Evolutionary conservation across 2,113 vertebrate species (phyloP).

Genomic region (Leucosticte australis): DNA sequence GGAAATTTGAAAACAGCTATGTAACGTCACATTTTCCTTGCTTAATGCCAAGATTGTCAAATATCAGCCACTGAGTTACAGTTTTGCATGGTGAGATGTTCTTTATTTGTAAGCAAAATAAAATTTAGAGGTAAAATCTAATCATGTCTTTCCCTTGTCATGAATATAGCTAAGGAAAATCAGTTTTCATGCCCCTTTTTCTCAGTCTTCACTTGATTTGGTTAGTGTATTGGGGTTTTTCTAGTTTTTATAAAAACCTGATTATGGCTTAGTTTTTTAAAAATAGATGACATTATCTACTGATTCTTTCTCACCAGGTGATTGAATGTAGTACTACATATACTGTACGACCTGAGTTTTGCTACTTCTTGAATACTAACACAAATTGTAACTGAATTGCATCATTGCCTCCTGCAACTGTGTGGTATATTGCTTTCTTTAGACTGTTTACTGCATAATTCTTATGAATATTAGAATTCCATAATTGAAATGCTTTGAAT

Average conservation of each 20-base stretch:
- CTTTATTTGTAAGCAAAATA: not conserved
- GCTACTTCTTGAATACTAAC: not conserved
- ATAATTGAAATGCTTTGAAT: slow-evolving; percentile 11
- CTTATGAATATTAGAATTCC: not conserved
- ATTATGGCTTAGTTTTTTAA: not conserved
- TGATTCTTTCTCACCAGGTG: not conserved
- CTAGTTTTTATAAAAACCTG: not conserved
- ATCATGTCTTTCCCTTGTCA: not conserved
- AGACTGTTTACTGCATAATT: not conserved
- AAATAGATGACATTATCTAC: not conserved
- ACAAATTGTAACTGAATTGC: not conserved
- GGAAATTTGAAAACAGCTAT: not conserved
- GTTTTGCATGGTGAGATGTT: not conserved
- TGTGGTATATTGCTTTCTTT: not conserved
- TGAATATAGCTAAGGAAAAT: not conserved
- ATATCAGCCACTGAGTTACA: not conserved
- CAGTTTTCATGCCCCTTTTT: not conserved
- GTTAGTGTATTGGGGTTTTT: not conserved
- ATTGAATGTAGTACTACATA: not conserved
- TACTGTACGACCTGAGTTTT: not conserved
- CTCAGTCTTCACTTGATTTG: not conserved
- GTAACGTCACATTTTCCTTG: not conserved
- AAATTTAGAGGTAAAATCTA: not conserved
- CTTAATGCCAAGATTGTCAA: not conserved
- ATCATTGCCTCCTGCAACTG: not conserved